These are phyloP conservation scores for Barypeithes pellucidus DNA, from an alignment of 2,888 invertebrate species.

Conservation along the genomic window DNA sequence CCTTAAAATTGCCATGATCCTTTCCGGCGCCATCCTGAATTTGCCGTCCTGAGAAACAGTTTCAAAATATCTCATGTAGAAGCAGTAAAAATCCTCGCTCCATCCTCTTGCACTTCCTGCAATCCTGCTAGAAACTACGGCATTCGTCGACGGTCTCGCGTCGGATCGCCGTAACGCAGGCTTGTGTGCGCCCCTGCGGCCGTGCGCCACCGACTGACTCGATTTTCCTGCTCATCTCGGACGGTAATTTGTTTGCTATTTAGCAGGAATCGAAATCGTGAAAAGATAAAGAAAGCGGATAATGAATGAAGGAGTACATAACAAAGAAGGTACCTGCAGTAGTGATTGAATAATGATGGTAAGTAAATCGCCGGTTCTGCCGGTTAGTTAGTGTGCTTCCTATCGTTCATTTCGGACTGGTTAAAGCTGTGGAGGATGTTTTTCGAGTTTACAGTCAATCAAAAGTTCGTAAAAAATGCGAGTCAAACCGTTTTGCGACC, in stretches of 20 bases:
- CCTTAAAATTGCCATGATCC: no score
- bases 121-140: slow-evolving; percentile 30
- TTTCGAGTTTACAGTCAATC: no score
- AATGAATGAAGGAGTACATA: background rate
- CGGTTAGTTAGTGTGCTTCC: no score
- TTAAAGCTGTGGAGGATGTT: no score
- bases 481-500: no score
- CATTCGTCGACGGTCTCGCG: slow-evolving; percentile 30
- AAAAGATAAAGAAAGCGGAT: slow-evolving; percentile 27
- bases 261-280: slow-evolving; percentile 24
- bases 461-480: no score
- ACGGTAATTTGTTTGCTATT: slow-evolving; percentile 21
- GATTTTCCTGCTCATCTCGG: slow-evolving; percentile 16
- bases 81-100: background rate
- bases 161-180: slow-evolving; percentile 34
- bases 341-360: no score
- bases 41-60: no score
- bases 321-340: background rate
- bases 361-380: no score
- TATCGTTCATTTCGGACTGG: no score
- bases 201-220: slow-evolving; percentile 21
- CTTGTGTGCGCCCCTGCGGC: slow-evolving; percentile 23
- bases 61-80: no score
- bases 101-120: slow-evolving; percentile 10
- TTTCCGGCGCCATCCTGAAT: no score